A percentile compares a stretch with the other conserved stretches of the same genome.
phyloP scores from a whole-genome alignment of 2,888 invertebrate genomes.

The Xestia rhomboidea region DNA sequence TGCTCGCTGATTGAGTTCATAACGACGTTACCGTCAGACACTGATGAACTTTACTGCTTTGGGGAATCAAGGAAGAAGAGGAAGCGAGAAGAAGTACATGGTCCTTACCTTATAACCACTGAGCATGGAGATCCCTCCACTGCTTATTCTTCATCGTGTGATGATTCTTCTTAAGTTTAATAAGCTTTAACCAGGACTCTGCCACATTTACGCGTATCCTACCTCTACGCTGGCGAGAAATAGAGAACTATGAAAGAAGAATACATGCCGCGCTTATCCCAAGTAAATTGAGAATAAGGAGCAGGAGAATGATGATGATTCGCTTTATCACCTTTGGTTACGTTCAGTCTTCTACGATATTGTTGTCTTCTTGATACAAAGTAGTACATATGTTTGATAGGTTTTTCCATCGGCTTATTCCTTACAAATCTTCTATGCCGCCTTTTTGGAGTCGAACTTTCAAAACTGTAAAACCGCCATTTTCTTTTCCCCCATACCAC shows the following conservation, averaged over 20 bases:
- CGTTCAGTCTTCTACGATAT: not conserved
- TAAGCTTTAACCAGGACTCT: not conserved
- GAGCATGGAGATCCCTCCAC: not conserved
- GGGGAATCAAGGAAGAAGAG: conserved; percentile 50
- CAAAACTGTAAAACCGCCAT: conserved; percentile 6
- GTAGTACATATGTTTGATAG: not conserved
- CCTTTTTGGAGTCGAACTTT: not conserved
- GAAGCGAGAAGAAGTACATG: conserved; percentile 50
- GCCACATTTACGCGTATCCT: too few species aligned
- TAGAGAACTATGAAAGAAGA: not conserved
- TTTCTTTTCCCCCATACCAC: conserved; percentile 58
- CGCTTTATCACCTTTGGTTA: not conserved
- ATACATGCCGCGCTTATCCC: not conserved
- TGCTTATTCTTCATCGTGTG: not conserved
- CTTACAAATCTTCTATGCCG: not conserved
- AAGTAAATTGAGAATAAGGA: not conserved
- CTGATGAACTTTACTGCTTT: conserved; percentile 86
- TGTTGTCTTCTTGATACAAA: not conserved
- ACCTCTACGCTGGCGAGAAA: too few species aligned
- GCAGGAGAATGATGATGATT: not conserved
- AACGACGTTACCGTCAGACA: conserved; percentile 84
- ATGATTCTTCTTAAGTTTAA: not conserved
- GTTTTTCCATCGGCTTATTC: not conserved
- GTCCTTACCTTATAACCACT: not conserved
- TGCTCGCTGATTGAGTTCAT: conserved; percentile 87